A percentile compares a stretch with the other conserved stretches of the same genome.
These are phyloP conservation scores for Pelvicachromis taeniatus DNA, from an alignment of 2,113 vertebrate species.

Conservation along the genomic window DNA sequence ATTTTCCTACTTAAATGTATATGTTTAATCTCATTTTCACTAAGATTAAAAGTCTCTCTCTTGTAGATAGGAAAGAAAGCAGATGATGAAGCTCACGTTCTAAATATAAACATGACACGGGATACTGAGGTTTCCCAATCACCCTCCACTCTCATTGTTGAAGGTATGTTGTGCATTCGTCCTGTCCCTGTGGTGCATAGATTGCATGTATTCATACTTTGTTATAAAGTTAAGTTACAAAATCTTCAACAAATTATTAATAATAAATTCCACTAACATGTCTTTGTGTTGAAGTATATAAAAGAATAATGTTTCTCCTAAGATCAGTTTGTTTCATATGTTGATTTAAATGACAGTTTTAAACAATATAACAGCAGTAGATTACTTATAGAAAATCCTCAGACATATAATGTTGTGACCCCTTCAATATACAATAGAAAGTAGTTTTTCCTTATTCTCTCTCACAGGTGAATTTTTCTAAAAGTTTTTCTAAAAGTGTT, in stretches of 20 bases:
- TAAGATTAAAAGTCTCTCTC: neutral
- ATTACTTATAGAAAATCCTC: neutral
- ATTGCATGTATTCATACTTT: neutral
- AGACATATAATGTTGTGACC: neutral
- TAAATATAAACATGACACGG: slow-evolving; percentile 41
- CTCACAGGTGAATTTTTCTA: neutral
- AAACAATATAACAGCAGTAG: neutral
- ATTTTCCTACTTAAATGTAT: neutral
- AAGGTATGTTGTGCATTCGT: slow-evolving; percentile 41
- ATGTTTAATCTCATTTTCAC: neutral
- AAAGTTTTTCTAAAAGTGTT: no score
- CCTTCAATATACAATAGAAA: neutral
- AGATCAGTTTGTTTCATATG: neutral
- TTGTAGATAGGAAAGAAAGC: slow-evolving; percentile 21
- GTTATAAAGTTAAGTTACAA: neutral
- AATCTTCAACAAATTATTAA: neutral
- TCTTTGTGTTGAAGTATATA: neutral
- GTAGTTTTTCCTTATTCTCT: neutral
- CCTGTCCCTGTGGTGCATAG: neutral
- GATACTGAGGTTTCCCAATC: slow-evolving; percentile 8
- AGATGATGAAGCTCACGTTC: slow-evolving; percentile 8
- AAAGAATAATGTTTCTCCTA: neutral
- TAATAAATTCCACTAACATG: neutral
- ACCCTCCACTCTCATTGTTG: slow-evolving; percentile 6
- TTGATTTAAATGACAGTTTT: neutral